A percentile compares a stretch with the other conserved stretches of the same genome.
phyloP scores from a whole-genome alignment of 2,797 vertebrate species.

The Epinephelus coioides region DNA sequence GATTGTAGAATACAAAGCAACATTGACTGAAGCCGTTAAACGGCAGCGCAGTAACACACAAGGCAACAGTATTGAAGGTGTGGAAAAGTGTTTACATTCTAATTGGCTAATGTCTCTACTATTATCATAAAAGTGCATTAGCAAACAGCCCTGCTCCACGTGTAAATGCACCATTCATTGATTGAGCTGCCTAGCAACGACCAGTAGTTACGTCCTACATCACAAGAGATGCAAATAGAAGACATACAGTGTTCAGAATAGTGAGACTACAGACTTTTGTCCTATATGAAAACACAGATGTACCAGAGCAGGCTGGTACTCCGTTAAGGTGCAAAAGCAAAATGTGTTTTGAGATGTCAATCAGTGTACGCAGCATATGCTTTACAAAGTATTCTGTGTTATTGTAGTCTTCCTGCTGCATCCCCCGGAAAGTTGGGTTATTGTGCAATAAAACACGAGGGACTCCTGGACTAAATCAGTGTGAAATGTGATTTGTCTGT shows the following conservation, averaged over 20 bases:
- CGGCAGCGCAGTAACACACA: conserved; percentile 27
- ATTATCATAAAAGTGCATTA: conserved; percentile 64
- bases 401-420: conserved; percentile 83
- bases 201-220: conserved; percentile 58
- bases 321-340: conserved; percentile 51
- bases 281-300: conserved; percentile 37
- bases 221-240: conserved; percentile 53
- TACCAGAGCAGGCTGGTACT: conserved; percentile 56
- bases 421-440: conserved; percentile 79
- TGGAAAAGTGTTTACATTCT: conserved; percentile 65
- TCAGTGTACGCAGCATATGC: conserved; percentile 74
- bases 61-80: conserved; percentile 44
- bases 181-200: conserved; percentile 66
- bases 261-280: conserved; percentile 50
- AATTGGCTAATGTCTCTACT: conserved; percentile 57
- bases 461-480: conserved; percentile 73
- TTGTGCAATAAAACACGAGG: conserved; percentile 86
- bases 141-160: conserved; percentile 62
- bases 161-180: conserved; percentile 80
- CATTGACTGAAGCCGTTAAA: conserved; percentile 46
- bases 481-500: conserved; percentile 30
- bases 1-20: conserved; percentile 40
- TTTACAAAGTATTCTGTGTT: conserved; percentile 79
- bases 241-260: conserved; percentile 58
- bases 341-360: conserved; percentile 72